These are phyloP conservation scores for Drosophila lowei DNA, from an alignment of 1,140 invertebrate species.

Conservation along the genomic window DNA sequence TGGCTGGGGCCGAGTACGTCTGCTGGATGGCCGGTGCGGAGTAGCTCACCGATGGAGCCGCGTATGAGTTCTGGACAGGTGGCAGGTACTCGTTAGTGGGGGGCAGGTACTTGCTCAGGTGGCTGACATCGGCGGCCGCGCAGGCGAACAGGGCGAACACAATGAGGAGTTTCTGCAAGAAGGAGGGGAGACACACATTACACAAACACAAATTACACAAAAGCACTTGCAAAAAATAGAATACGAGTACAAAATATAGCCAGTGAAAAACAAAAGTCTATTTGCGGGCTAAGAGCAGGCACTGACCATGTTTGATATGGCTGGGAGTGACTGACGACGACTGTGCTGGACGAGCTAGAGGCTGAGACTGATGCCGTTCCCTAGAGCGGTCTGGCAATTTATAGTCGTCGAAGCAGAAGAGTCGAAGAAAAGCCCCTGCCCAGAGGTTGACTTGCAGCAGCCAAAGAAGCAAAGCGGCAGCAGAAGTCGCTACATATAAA, in stretches of 20 bases:
- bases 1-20: slow-evolving; percentile 42
- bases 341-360: slow-evolving; percentile 75
- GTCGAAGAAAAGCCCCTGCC: slow-evolving; percentile 47
- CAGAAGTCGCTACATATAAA: slow-evolving; percentile 1
- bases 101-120: slow-evolving; percentile 68
- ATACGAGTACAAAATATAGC: background rate
- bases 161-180: slow-evolving; percentile 78
- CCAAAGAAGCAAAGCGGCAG: slow-evolving; percentile 4
- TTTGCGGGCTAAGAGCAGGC: slow-evolving; percentile 2
- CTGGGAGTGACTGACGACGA: slow-evolving; percentile 34
- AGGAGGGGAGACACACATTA: slow-evolving; percentile 11
- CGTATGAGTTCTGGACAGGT: slow-evolving; percentile 49
- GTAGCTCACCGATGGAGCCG: slow-evolving; percentile 41
- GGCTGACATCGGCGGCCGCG: slow-evolving; percentile 78
- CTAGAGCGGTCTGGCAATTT: slow-evolving; percentile 71
- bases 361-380: slow-evolving; percentile 82
- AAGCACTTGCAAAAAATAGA: slow-evolving; percentile 10
- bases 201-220: slow-evolving; percentile 20
- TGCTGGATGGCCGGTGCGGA: slow-evolving; percentile 44
- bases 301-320: slow-evolving; percentile 68
- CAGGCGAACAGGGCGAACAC: slow-evolving; percentile 75
- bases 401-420: slow-evolving; percentile 54
- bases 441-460: slow-evolving; percentile 32
- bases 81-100: slow-evolving; percentile 71
- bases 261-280: background rate